A percentile compares a stretch with the other conserved stretches of the same genome.
These are phyloP conservation scores for Leptopilina boulardi DNA, from an alignment of 1,140 invertebrate genomes.

Conservation along the genomic window DNA sequence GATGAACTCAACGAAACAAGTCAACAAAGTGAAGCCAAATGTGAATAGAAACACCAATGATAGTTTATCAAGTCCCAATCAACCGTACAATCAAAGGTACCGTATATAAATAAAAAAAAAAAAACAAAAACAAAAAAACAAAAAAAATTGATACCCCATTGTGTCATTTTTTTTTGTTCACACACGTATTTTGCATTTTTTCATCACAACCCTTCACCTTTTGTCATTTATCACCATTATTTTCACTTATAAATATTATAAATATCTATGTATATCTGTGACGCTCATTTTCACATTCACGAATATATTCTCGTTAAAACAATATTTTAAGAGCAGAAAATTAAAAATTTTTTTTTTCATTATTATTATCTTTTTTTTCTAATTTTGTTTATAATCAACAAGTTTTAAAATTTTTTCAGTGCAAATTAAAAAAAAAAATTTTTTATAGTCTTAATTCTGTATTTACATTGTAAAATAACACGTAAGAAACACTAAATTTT, in stretches of 20 bases:
- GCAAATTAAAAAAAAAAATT: neutral
- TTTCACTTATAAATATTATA: neutral
- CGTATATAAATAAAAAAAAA: too few species aligned
- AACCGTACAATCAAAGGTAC: conserved; percentile 74
- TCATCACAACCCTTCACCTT: conserved; percentile 37
- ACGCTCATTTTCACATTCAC: conserved; percentile 26
- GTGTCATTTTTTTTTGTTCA: conserved; percentile 38
- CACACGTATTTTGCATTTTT: conserved; percentile 14
- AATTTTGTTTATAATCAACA: neutral
- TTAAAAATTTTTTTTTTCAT: too few species aligned
- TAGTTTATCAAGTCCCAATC: conserved; percentile 74
- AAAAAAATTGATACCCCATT: neutral
- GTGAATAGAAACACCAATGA: conserved; percentile 85
- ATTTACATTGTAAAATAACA: too few species aligned
- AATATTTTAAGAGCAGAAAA: neutral
- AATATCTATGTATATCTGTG: neutral
- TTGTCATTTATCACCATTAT: conserved; percentile 24
- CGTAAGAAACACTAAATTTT: too few species aligned
- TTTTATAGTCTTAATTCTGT: too few species aligned
- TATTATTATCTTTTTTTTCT: neutral
- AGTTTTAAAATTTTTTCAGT: neutral
- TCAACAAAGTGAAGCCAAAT: conserved; percentile 91
- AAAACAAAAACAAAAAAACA: too few species aligned
- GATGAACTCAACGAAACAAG: conserved; percentile 82
- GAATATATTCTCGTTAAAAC: neutral